Percentiles rank a stretch among this genome's conserved stretches.
These are phyloP conservation scores for Epinotia nisella DNA, from an alignment of 2,888 invertebrate species.

Conservation along the genomic window DNA sequence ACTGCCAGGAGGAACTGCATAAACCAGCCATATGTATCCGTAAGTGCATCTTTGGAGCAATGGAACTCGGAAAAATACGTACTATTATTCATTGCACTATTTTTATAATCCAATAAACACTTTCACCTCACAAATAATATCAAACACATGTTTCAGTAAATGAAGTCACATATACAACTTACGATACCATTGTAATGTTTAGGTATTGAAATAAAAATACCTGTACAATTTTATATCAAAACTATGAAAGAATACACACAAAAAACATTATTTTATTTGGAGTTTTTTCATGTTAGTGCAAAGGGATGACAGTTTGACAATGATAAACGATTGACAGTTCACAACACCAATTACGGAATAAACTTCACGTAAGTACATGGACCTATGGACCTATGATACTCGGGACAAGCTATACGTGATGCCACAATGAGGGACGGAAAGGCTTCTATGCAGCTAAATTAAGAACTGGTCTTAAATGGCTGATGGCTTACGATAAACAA, in stretches of 20 bases:
- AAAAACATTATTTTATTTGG: slow-evolving; percentile 30
- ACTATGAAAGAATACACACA: slow-evolving; percentile 18
- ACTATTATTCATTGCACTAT: slow-evolving; percentile 69
- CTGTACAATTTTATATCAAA: slow-evolving; percentile 25
- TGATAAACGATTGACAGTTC: neutral
- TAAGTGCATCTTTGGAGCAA: slow-evolving; percentile 89
- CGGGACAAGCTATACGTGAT: too few species aligned
- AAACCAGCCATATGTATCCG: slow-evolving; percentile 90
- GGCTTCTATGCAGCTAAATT: too few species aligned
- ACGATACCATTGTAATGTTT: neutral
- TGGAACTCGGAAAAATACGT: slow-evolving; percentile 81
- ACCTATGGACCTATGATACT: too few species aligned
- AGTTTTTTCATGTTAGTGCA: neutral
- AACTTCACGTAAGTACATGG: slow-evolving; percentile 1
- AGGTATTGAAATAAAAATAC: neutral
- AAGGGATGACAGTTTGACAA: neutral
- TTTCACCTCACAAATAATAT: slow-evolving; percentile 34
- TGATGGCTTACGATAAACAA: too few species aligned
- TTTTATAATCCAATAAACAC: slow-evolving; percentile 40
- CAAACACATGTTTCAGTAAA: slow-evolving; percentile 14
- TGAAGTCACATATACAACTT: slow-evolving; percentile 15
- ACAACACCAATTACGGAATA: neutral
- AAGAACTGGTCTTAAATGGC: too few species aligned
- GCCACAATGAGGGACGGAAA: too few species aligned
- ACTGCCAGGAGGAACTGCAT: slow-evolving; percentile 88